Evolutionary conservation across 2,113 vertebrate species (phyloP).

Genomic region (Lanius ludovicianus): DNA sequence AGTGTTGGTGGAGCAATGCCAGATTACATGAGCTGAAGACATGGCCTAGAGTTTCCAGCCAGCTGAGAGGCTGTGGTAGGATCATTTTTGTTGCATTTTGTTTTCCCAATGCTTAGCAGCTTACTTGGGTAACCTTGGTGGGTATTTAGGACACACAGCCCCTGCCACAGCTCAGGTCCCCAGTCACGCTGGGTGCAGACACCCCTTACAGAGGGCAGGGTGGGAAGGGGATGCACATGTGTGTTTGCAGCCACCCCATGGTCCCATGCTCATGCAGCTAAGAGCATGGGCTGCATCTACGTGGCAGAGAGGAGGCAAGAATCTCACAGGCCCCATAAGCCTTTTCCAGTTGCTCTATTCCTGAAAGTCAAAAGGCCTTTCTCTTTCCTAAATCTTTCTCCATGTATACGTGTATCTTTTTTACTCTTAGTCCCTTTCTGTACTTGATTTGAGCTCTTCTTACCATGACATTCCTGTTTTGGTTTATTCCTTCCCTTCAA

Average conservation of each 20-base stretch:
- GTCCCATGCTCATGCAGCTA: not conserved
- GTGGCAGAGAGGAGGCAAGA: not conserved
- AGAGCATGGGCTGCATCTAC: not conserved
- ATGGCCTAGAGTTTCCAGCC: not conserved
- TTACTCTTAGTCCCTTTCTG: not conserved
- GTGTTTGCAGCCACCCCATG: not conserved
- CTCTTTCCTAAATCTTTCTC: not conserved
- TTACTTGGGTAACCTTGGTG: not conserved
- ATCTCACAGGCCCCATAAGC: not conserved
- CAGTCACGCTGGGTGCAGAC: not conserved
- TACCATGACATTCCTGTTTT: not conserved
- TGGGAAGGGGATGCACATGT: fast-evolving
- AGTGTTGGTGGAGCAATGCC: not conserved
- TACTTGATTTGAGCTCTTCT: not conserved
- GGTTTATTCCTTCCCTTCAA: not conserved
- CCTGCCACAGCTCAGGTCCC: not conserved
- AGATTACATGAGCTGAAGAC: not conserved
- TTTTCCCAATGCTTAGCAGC: not conserved
- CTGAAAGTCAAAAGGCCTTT: not conserved
- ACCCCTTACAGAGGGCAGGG: not conserved
- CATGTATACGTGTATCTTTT: not conserved
- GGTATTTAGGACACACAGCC: not conserved
- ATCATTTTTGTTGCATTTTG: not conserved
- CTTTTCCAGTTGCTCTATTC: not conserved
- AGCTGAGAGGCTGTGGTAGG: not conserved